Base-by-base conservation (phyloP, 1,140 invertebrate species). In the Camponotus pennsylvanicus region DNA sequence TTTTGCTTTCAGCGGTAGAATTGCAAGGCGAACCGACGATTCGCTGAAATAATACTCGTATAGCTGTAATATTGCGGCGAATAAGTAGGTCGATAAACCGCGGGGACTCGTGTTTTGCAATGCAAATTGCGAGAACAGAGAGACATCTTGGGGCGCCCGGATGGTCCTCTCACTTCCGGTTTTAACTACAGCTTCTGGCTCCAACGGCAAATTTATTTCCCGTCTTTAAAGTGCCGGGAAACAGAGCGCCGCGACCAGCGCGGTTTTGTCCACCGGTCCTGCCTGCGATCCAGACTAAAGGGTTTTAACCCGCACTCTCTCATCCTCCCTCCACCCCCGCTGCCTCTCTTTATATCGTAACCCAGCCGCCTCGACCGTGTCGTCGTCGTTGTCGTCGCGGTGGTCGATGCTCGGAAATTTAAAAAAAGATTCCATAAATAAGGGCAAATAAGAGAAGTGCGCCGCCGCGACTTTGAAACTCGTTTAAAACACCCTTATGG, bases 271-370 rank as follows among this genome's bases (percentile, higher is more conserved):
- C 63, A 21, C 76, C 63, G 42, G 63, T 87, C 80, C 80, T 69
- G 78, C 80, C 77, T 93, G 93, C 86, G 93, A 93, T 95, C 94
- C 90, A 94, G 93, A 94, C 93, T 93, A 94, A 94, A 94, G 94
- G 92, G 92, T 94, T 94, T 94, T 93, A 94, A 92, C 91, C 92
- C 66, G 66, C 78, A 79, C 70, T 85, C 73, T 90, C 49, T 63
- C 78, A 70, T 73, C 42, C 70, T 85, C 55, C 69, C 77, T 70
- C 73, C 52, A 27, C 61, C 63, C 64, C 49, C 40, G 37, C 42
- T 45, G 49, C 11, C 64, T 83, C 67, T 87, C 70, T 86, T 32
- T 87, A 77, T 78, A 52, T 85, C 73, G 59, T 71, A 59, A 52
- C 52, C 40, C 42, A 69, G 34, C 83, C 18, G 13, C 45, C 71